Conservation (phyloP, 2,888 invertebrate genomes). For the Phaonia tiefii region DNA sequence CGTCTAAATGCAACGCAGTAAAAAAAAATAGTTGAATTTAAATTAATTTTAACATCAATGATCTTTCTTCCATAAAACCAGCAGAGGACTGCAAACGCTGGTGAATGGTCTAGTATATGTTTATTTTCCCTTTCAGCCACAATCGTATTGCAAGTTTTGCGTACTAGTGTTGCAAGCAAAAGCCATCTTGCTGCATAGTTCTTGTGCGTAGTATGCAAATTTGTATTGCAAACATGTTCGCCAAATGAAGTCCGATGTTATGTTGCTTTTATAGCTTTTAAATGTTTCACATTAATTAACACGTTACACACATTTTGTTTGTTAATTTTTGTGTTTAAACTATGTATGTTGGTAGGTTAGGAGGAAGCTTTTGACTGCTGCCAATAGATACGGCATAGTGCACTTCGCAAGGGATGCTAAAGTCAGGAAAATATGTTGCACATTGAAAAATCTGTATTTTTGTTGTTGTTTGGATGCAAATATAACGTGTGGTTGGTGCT, state of each 20-base stretch:
- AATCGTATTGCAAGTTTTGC: constrained; percentile 28
- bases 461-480: too few species aligned
- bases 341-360: too few species aligned
- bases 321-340: constrained; percentile 40
- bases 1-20: background rate
- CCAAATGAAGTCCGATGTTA: constrained; percentile 24
- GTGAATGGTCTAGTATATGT: background rate
- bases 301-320: constrained; percentile 59
- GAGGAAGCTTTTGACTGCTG: too few species aligned
- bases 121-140: too few species aligned
- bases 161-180: constrained; percentile 38
- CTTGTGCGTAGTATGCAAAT: constrained; percentile 48
- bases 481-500: too few species aligned
- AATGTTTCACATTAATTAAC: constrained; percentile 68
- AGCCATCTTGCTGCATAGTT: background rate
- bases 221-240: constrained; percentile 8
- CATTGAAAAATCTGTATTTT: too few species aligned
- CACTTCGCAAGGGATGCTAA: too few species aligned
- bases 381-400: too few species aligned
- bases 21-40: constrained; percentile 52
- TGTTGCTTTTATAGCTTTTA: constrained; percentile 51
- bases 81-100: constrained; percentile 1
- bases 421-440: too few species aligned
- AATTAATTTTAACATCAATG: constrained; percentile 47
- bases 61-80: constrained; percentile 14